Conservation (phyloP, 2,888 invertebrate species). For the Epinotia nisella region DNA sequence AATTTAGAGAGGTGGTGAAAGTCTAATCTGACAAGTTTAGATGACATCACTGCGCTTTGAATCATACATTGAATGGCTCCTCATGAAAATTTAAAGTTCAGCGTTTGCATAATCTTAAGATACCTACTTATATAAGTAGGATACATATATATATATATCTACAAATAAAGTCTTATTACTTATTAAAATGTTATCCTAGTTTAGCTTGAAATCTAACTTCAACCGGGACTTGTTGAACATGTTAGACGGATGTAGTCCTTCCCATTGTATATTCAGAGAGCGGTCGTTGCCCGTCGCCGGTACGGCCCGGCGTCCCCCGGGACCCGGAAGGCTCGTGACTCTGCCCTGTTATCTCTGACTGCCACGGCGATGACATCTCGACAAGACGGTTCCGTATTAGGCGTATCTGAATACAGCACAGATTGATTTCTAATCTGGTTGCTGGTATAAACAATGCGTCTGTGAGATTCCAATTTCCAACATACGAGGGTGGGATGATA, state of each 20-base stretch:
- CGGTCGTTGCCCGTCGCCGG: constrained; percentile 44
- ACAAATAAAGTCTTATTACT: too few species aligned
- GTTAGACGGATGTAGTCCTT: constrained; percentile 38
- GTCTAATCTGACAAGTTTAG: constrained; percentile 35
- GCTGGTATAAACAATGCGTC: background rate
- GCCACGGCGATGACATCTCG: constrained; percentile 57
- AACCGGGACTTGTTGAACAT: constrained; percentile 34
- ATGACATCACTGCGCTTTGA: constrained; percentile 28
- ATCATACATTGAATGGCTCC: constrained; percentile 10
- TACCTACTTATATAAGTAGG: background rate
- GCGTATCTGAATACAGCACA: constrained; percentile 32
- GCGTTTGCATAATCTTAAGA: background rate
- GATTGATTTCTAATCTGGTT: constrained; percentile 22
- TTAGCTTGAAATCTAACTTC: constrained; percentile 23
- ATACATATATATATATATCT: too few species aligned
- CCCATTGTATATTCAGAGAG: constrained; percentile 45
- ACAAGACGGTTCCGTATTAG: constrained; percentile 53
- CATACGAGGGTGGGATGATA: too few species aligned
- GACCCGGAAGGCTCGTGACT: constrained; percentile 70
- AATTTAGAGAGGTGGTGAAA: constrained; percentile 40
- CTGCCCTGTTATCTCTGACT: constrained; percentile 56
- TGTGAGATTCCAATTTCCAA: too few species aligned
- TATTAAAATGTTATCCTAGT: background rate
- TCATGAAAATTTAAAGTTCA: constrained; percentile 10
- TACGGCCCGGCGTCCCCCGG: constrained; percentile 43